These are phyloP conservation scores for Drosophila neocordata DNA, from an alignment of 1,140 invertebrate species.

Conservation along the genomic window DNA sequence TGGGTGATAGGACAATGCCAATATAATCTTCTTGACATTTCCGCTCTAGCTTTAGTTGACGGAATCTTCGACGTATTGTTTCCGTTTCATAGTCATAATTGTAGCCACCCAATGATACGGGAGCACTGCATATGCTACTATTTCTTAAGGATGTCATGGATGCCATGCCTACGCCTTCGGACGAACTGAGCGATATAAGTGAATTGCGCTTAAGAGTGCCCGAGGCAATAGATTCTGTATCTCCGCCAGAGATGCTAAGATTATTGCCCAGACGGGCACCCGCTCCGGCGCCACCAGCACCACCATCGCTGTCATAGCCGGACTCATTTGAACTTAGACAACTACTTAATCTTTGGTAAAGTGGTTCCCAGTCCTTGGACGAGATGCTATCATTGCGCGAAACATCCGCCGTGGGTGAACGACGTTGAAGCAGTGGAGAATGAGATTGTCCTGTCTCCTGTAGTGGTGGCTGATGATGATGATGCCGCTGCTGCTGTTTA, in stretches of 20 bases:
- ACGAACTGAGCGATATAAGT: constrained; percentile 76
- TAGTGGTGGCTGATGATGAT: not conserved
- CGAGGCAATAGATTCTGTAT: constrained; percentile 82
- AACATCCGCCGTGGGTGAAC: constrained; percentile 65
- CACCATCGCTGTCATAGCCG: constrained; percentile 91
- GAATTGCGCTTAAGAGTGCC: constrained; percentile 80
- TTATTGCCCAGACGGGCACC: constrained; percentile 81
- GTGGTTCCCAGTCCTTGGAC: constrained; percentile 83
- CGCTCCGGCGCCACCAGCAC: constrained; percentile 84
- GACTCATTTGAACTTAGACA: constrained; percentile 92
- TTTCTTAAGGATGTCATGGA: constrained; percentile 45
- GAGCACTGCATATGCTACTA: constrained; percentile 75
- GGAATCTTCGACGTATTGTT: constrained; percentile 83
- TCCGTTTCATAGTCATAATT: constrained; percentile 81
- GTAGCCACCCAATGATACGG: constrained; percentile 72
- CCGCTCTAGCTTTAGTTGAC: constrained; percentile 85
- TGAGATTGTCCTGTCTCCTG: constrained; percentile 15
- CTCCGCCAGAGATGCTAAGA: constrained; percentile 82
- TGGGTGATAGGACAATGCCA: constrained; percentile 88
- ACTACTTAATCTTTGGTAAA: constrained; percentile 85
- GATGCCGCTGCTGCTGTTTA: constrained; percentile 17
- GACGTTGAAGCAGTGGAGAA: constrained; percentile 57
- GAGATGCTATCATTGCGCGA: constrained; percentile 82
- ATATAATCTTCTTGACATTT: constrained; percentile 87
- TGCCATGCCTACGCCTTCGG: constrained; percentile 64